Percentiles rank a stretch among this genome's conserved stretches.
phyloP scores from a whole-genome alignment of 2,888 invertebrate species.

The Odontomyia ornata region DNA sequence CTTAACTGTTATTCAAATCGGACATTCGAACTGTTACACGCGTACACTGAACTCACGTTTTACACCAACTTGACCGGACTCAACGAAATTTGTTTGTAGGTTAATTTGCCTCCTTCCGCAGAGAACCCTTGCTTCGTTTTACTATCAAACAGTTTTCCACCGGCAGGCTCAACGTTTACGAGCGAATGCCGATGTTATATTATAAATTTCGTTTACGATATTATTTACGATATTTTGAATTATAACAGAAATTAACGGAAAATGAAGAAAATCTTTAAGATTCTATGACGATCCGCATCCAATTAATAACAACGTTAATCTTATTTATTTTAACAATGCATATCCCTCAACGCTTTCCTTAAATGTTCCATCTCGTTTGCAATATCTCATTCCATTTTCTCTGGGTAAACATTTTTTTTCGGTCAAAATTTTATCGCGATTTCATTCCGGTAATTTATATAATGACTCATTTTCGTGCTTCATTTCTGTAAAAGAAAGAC shows the following conservation, averaged over 20 bases:
- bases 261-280: not conserved
- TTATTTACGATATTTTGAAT: conserved; percentile 9
- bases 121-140: no score
- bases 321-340: conserved; percentile 28
- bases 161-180: no score
- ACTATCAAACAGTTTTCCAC: no score
- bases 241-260: conserved; percentile 16
- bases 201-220: conserved; percentile 8
- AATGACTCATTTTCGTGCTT: conserved; percentile 43
- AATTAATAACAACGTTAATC: conserved; percentile 21
- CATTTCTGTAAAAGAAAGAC: conserved; percentile 33
- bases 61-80: not conserved
- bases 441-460: conserved; percentile 40
- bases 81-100: no score
- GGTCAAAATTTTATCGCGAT: conserved; percentile 26
- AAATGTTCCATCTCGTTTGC: not conserved
- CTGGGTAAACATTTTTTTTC: not conserved
- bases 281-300: not conserved
- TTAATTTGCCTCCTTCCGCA: not conserved
- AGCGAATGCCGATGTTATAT: no score
- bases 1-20: conserved; percentile 32
- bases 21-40: conserved; percentile 29
- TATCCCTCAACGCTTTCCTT: not conserved
- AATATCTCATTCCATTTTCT: conserved; percentile 13
- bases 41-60: conserved; percentile 5